Percentiles rank a stretch among this genome's conserved stretches.
phyloP scores from a whole-genome alignment of 2,113 vertebrate species.

The Suricata suricatta region DNA sequence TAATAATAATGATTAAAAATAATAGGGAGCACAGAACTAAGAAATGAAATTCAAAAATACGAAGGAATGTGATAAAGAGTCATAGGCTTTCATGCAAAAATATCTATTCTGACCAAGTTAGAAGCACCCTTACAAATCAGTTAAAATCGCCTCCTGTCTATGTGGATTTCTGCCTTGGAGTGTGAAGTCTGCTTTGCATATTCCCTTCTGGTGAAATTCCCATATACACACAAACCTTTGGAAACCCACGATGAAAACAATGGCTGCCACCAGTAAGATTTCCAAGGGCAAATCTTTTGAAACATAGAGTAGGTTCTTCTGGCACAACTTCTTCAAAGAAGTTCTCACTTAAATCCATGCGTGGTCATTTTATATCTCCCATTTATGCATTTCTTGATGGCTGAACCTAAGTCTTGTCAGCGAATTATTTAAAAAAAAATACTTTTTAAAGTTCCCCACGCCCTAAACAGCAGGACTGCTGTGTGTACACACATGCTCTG shows the following conservation, averaged over 20 bases:
- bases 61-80: background rate
- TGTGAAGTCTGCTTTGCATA: background rate
- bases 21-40: conserved; percentile 34
- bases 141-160: background rate
- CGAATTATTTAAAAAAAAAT: conserved; percentile 37
- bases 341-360: conserved; percentile 6
- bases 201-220: conserved; percentile 52
- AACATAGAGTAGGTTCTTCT: conserved; percentile 23
- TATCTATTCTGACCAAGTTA: background rate
- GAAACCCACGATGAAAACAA: conserved; percentile 54
- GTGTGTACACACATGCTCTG: conserved; percentile 65
- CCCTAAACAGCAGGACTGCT: conserved; percentile 67
- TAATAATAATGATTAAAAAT: conserved; percentile 57
- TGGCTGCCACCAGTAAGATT: conserved; percentile 37
- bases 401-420: conserved; percentile 53
- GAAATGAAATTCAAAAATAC: conserved; percentile 54
- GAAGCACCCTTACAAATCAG: background rate
- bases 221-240: conserved; percentile 34
- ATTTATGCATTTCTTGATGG: conserved; percentile 11
- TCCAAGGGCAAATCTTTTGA: conserved; percentile 17
- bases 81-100: conserved; percentile 33
- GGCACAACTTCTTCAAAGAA: background rate
- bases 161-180: background rate
- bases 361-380: conserved; percentile 40
- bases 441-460: conserved; percentile 66